Evolutionary conservation across 2,888 invertebrate species (phyloP).

Genomic region (Seladonia tumulorum): DNA sequence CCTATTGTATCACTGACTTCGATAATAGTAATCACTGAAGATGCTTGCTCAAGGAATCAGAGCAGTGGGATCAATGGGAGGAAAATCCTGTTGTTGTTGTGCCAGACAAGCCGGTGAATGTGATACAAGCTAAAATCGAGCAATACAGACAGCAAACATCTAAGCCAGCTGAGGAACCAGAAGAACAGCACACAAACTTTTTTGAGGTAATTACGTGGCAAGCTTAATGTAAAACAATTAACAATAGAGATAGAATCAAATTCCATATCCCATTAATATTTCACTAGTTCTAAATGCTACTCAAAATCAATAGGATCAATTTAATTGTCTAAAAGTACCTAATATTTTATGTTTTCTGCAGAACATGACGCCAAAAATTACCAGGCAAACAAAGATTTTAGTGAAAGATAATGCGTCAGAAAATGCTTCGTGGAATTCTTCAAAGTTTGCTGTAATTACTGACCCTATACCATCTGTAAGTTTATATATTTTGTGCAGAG

Average conservation of each 20-base stretch:
- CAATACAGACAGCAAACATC: constrained; percentile 86
- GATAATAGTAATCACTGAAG: constrained; percentile 58
- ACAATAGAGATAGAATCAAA: not conserved
- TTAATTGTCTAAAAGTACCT: not conserved
- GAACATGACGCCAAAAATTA: constrained; percentile 88
- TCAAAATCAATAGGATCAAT: not conserved
- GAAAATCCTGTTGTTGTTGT: constrained; percentile 84
- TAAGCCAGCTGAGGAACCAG: constrained; percentile 82
- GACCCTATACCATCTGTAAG: constrained; percentile 84
- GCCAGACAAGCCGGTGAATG: constrained; percentile 82
- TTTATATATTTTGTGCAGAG: not conserved
- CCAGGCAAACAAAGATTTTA: constrained; percentile 86
- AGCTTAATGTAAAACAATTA: not conserved
- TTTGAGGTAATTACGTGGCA: constrained; percentile 84
- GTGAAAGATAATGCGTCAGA: constrained; percentile 82
- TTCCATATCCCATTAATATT: too few relatives aligned
- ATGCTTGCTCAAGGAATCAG: constrained; percentile 77
- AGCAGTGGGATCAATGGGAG: constrained; percentile 88
- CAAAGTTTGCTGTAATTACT: constrained; percentile 84
- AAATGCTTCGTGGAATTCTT: constrained; percentile 78
- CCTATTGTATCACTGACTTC: constrained; percentile 44
- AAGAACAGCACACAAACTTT: constrained; percentile 85
- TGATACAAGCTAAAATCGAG: constrained; percentile 88
- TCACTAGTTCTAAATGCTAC: not conserved
- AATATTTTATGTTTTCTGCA: constrained; percentile 72